Percentiles rank a stretch among this genome's conserved stretches.
Evolutionary conservation across 1,140 invertebrate genomes (phyloP).

Genomic region (Halictus rubicundus): DNA sequence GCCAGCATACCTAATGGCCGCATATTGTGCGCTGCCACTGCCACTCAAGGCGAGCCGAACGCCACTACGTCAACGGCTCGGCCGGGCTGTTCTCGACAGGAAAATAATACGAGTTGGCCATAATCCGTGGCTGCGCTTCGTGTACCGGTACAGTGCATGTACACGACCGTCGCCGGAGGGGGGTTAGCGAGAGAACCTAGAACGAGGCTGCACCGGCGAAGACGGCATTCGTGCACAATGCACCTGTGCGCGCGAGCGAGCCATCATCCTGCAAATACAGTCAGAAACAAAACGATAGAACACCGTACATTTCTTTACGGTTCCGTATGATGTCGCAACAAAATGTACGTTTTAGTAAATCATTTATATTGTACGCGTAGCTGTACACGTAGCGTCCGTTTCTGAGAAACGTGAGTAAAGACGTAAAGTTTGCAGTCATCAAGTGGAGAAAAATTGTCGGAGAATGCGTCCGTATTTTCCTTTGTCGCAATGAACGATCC

Average conservation of each 20-base stretch:
- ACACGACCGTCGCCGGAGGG: background rate
- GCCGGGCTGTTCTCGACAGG: conserved; percentile 51
- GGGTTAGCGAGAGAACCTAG: background rate
- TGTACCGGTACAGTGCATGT: background rate
- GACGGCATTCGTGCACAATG: background rate
- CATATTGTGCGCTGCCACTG: conserved; percentile 71
- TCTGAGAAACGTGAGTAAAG: no score
- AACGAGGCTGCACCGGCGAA: background rate
- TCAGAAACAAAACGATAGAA: no score
- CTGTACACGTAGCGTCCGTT: no score
- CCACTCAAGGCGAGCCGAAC: conserved; percentile 68
- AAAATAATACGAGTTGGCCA: conserved; percentile 59
- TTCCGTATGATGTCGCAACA: background rate
- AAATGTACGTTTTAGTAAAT: no score
- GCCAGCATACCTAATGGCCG: conserved; percentile 70
- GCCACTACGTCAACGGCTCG: conserved; percentile 64
- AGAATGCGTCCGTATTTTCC: no score
- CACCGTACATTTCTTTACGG: background rate
- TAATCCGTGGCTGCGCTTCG: conserved; percentile 51
- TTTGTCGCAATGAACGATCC: no score
- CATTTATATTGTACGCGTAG: no score
- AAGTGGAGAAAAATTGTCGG: no score
- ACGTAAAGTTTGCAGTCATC: no score
- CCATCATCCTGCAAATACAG: no score
- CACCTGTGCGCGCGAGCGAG: no score